Base-by-base conservation (phyloP, 1,140 invertebrate species). In the Cyclargus thomasi region DNA sequence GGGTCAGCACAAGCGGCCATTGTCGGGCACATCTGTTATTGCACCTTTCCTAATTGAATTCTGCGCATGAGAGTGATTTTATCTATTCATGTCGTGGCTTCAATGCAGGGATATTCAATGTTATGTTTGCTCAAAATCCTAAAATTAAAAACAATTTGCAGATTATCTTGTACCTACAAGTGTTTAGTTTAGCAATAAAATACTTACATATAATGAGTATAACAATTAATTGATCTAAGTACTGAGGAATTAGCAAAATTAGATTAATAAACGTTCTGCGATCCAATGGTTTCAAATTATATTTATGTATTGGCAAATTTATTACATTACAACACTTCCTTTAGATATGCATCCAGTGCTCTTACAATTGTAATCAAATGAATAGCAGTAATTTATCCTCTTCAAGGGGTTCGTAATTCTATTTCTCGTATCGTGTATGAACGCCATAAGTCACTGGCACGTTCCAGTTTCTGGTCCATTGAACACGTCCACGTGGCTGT, bases 381-480 rank as follows among this genome's bases (percentile, higher is more conserved):
- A 47, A 47, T 47, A 47, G 39, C 6, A 14, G 39, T 47, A 14
- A 47, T 47, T 47, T 47, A 47, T 47, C 10, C 39, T 47, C 10
- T 47, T 47, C 39, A 47, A 47, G 39, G 39, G 39, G 39, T 47
- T 11, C 10, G 39, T 14, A 16, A 47, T 47, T 47, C 39, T 16
- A 47, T 47, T 47, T 47, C 39, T 47, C 39, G 39, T 47, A 29
- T 21, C 8, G 18, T 59, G 18, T 59, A 21, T 59, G 18, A 20
- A 7, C 18, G 20, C 20, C 55, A 59, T 59, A 18, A 20, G 20
- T 59, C 55, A 20, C 17, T 20, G 18, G 55, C 10, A 35, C 65
- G 73, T 35, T 70, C 74, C 64, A 78, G 64, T 78, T 76, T 72
- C 70, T 74, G 74, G 53, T 70, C 69, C 71, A 71, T 70, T 78